Base-by-base conservation (phyloP, 1,140 invertebrate species). In the Zaprionus nigranus region DNA sequence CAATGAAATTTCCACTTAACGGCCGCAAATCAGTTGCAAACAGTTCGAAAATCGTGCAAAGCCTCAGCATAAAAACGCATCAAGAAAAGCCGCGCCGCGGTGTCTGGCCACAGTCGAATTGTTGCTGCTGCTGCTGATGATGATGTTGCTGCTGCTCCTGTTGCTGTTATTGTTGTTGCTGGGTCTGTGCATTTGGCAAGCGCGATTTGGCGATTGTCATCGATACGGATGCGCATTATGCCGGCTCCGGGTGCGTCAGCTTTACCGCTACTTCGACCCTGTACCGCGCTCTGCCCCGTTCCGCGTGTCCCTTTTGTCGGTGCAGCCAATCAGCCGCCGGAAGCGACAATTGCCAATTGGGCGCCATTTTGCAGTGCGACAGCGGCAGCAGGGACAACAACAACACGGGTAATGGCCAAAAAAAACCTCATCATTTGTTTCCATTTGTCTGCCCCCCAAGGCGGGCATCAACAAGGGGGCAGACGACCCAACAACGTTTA, bases 331-430 rank as follows among this genome's bases (percentile, higher is more conserved):
- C 75, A 85, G 78, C 85, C 81, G 79, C 78, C 84, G 85, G 84
- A 88, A 88, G 85, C 85, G 75, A 46, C 84, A 88, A 88, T 88
- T 88, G 84, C 84, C 84, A 88, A 88, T 84, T 88, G 85, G 84
- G 85, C 84, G 84, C 84, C 85, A 88, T 78, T 87, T 83, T 77
- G 56, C 24, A 60, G 38, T 22, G 43, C 69, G 70, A 49, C 72
- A 62, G 63, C 77, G 66, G 43, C 71, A 76, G 28, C 71, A 78
- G 15, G 11, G 60, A 59, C 57, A 54, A 67, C 57, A 66, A 60
- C 49, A 60, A 54, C 46, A 65, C 15, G 62, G 20, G 74, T 63
- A 82, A 75, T 62, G 63, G 49, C 15, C 46, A 60, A 64, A 71
- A 46, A 82, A 80, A 81, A 73, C 81, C 85, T 79, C 85, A 90